Evolutionary conservation across 2,113 vertebrate species (phyloP), one percentile per base, ranked within the genome.

Genomic region (Deroptyus accipitrinus): DNA sequence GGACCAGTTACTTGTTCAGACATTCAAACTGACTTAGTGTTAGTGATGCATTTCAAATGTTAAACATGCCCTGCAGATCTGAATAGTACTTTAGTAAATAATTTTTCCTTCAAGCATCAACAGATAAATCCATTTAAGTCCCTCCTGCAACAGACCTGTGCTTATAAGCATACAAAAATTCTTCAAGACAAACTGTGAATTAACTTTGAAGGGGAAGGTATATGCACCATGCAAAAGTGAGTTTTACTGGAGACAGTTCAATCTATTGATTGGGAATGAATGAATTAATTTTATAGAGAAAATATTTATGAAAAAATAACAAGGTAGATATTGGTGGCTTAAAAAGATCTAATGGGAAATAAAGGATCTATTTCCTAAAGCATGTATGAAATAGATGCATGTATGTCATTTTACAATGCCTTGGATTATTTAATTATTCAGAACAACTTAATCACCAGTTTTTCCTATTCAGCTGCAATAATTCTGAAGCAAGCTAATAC

Each of bases 11-110:
- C 54, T 17, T 87, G 75, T 78, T 83, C 70, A 96, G 88, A 69
- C 79, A 84, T n/a, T 83, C 83, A 73, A 73, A 91, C 17, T 68
- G 37, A 68, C 69, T 92, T 79, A 67, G 69, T 64, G 94, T 83
- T 96, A 83, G 82, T 70, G 79, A 94, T 70, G 15, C 42, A 62
- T 86, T 94, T 96, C 88, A 88, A 94, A 90, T 61, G 85, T 74
- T 92, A 83, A 90, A 83, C 41, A 51, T 19, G 44, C 87, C 66
- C 82, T 83, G 67, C 35, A 69, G 46, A 74, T 41, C 28, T 42
- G 51, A 83, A 51, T 35, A 28, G n/a, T 70, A 33, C 37, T 83
- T 91, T 17, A 80, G 63, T 80, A 91, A 87, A 51, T 28, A 24
- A 46, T 31, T 35, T 31, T 13, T 94, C 61, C 48, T 90, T 70